A percentile compares a stretch with the other conserved stretches of the same genome.
Conservation (phyloP, 2,888 invertebrate species). For the Tricholauxania praeusta region DNA sequence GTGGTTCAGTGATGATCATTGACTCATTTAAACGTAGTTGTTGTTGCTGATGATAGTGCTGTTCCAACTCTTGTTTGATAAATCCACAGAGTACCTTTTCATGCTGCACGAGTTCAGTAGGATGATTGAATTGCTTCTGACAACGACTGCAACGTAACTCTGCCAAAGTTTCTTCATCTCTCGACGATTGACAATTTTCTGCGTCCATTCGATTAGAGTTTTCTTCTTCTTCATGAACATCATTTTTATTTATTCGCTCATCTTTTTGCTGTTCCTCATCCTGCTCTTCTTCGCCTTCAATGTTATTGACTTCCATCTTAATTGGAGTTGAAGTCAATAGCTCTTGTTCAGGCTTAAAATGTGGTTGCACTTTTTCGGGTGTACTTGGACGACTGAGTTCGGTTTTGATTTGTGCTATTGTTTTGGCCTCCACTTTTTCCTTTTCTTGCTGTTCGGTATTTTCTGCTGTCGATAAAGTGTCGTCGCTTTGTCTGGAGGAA, state of each 20-base stretch:
- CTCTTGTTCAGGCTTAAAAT: slow-evolving; percentile 51
- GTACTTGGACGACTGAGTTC: slow-evolving; percentile 61
- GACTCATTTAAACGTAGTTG: slow-evolving; percentile 52
- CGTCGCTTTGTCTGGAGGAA: slow-evolving; percentile 74
- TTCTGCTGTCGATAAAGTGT: slow-evolving; percentile 30
- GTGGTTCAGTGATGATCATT: not conserved
- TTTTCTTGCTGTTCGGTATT: not conserved
- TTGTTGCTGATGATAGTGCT: slow-evolving; percentile 77
- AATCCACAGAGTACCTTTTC: slow-evolving; percentile 75
- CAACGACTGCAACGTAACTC: slow-evolving; percentile 72
- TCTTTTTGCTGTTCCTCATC: slow-evolving; percentile 1
- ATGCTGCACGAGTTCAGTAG: slow-evolving; percentile 77
- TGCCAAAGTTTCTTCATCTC: slow-evolving; percentile 26
- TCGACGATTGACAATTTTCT: slow-evolving; percentile 1
- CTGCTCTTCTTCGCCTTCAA: not conserved
- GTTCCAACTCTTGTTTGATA: slow-evolving; percentile 72
- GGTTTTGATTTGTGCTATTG: slow-evolving; percentile 45
- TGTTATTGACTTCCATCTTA: not conserved
- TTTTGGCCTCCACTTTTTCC: slow-evolving; percentile 5
- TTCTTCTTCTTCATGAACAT: slow-evolving; percentile 7
- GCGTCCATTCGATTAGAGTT: not conserved
- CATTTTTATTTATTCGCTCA: slow-evolving; percentile 7
- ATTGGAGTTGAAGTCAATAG: not conserved
- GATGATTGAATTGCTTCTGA: slow-evolving; percentile 72
- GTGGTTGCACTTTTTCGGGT: slow-evolving; percentile 34